A percentile compares a stretch with the other conserved stretches of the same genome.
phyloP scores from a whole-genome alignment of 2,888 invertebrate species.

The Himalopsyche japonica region DNA sequence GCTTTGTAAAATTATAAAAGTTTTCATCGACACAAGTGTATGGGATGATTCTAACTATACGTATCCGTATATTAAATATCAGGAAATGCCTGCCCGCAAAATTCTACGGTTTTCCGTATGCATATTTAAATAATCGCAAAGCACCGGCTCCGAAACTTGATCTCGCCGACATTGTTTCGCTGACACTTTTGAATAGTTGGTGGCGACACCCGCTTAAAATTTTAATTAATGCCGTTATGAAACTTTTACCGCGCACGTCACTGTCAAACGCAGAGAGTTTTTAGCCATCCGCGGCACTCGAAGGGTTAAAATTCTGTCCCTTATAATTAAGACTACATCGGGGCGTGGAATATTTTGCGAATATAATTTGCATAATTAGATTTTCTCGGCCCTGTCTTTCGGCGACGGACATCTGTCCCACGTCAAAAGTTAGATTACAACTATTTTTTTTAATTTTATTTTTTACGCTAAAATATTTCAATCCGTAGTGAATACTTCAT shows the following conservation, averaged over 20 bases:
- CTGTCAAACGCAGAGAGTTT: not conserved
- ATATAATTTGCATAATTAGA: not conserved
- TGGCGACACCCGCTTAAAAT: not conserved
- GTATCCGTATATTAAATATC: too few relatives aligned
- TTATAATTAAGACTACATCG: not conserved
- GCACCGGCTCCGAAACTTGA: not conserved
- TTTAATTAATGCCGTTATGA: constrained; percentile 5
- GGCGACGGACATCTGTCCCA: not conserved
- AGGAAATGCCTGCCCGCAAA: too few relatives aligned
- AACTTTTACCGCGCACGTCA: constrained; percentile 6
- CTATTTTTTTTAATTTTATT: not conserved
- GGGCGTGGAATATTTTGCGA: not conserved
- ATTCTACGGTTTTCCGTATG: too few relatives aligned
- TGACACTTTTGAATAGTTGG: not conserved
- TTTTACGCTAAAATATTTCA: not conserved
- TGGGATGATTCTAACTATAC: too few relatives aligned
- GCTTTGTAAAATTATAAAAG: too few relatives aligned
- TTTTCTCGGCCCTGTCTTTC: not conserved
- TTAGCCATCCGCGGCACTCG: not conserved
- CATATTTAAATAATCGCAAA: too few relatives aligned
- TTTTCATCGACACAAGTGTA: too few relatives aligned
- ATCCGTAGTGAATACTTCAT: too few relatives aligned
- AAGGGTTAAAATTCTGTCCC: not conserved
- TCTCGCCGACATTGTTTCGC: not conserved
- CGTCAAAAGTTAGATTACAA: not conserved